These are phyloP conservation scores for Zeugodacus cucurbitae DNA, from an alignment of 1,140 invertebrate genomes.

Conservation along the genomic window DNA sequence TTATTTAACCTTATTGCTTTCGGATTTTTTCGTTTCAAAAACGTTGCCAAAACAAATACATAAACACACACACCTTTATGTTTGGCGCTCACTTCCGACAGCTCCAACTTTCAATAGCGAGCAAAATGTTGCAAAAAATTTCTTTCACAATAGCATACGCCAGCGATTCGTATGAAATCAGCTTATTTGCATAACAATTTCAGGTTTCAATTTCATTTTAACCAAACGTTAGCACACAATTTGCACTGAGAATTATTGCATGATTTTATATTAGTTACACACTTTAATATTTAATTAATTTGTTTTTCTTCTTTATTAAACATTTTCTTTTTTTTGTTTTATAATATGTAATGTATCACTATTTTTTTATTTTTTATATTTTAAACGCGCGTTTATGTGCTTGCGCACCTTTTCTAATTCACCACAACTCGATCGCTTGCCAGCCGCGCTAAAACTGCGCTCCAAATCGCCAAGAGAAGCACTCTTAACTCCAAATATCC, in stretches of 20 bases:
- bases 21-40: not conserved
- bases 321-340: not conserved
- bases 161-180: not conserved
- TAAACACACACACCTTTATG: not conserved
- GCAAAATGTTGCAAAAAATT: not conserved
- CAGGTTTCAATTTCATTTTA: not conserved
- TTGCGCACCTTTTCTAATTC: not conserved
- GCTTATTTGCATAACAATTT: slow-evolving; percentile 26
- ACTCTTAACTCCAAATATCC: slow-evolving; percentile 16
- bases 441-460: slow-evolving; percentile 39
- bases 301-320: not conserved
- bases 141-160: slow-evolving; percentile 4
- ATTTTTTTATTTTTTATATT: not conserved
- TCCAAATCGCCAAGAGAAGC: not conserved
- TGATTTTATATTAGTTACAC: not conserved
- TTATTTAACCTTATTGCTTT: not conserved
- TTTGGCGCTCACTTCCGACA: not conserved
- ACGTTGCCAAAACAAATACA: not conserved
- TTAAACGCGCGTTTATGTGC: not conserved
- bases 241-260: not conserved
- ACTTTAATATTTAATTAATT: not conserved
- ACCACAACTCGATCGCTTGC: slow-evolving; percentile 38
- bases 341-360: not conserved
- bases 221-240: not conserved
- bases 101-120: not conserved